Percentiles rank a stretch among this genome's conserved stretches.
phyloP scores from a whole-genome alignment of 2,113 vertebrate species.

The Phyllopteryx taeniolatus region DNA sequence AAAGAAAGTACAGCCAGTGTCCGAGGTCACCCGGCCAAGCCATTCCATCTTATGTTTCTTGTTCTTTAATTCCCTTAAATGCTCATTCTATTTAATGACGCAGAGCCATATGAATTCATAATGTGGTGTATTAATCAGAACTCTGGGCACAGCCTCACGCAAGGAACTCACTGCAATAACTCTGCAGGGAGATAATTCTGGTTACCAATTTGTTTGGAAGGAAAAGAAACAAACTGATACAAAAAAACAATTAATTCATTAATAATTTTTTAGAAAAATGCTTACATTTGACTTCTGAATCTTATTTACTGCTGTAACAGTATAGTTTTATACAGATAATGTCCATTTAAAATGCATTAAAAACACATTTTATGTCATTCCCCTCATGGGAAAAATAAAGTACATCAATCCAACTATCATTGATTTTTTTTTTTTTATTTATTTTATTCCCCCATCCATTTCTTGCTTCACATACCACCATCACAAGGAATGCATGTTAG shows the following conservation, averaged over 20 bases:
- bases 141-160: slow-evolving; percentile 47
- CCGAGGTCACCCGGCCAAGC: not conserved
- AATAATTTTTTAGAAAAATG: not conserved
- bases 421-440: not conserved
- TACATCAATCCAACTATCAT: not conserved
- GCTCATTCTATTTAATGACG: slow-evolving; percentile 52
- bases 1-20: slow-evolving; percentile 17
- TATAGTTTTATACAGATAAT: not conserved
- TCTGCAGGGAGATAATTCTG: not conserved
- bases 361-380: not conserved
- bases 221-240: not conserved
- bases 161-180: not conserved
- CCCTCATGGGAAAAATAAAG: not conserved
- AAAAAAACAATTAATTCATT: not conserved
- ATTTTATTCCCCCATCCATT: not conserved
- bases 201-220: not conserved
- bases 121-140: slow-evolving; percentile 69
- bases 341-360: not conserved
- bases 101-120: slow-evolving; percentile 67
- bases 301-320: not conserved
- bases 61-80: slow-evolving; percentile 13
- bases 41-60: slow-evolving; percentile 12
- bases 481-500: not conserved
- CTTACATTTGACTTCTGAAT: not conserved
- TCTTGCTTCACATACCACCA: not conserved